phyloP scores from a whole-genome alignment of 2,888 invertebrate species.

The Polietes domitor region DNA sequence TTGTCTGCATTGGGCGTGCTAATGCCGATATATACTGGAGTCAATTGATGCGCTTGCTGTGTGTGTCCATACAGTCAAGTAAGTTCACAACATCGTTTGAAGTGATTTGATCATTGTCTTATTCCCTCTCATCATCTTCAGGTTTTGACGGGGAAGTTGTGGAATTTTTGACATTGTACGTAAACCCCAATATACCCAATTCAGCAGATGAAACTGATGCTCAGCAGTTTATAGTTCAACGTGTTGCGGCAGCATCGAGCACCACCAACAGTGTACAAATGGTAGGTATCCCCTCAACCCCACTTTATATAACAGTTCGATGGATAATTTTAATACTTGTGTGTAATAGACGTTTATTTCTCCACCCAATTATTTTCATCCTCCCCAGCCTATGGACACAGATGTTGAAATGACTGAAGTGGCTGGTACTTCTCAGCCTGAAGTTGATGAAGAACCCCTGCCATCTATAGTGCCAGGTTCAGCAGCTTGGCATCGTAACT shows the following conservation, averaged over 20 bases:
- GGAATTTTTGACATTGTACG: conserved; percentile 73
- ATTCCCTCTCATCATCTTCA: conserved; percentile 53
- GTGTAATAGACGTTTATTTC: conserved; percentile 58
- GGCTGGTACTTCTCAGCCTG: conserved; percentile 65
- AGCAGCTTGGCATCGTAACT: conserved; percentile 84
- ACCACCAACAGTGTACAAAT: conserved; percentile 47
- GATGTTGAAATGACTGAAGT: conserved; percentile 79
- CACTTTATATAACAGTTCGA: not conserved
- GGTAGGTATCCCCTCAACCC: conserved; percentile 28
- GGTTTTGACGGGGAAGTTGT: conserved; percentile 76
- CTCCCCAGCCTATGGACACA: conserved; percentile 81
- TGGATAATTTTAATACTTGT: not conserved
- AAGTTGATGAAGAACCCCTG: conserved; percentile 76
- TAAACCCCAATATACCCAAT: conserved; percentile 73
- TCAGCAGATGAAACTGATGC: conserved; percentile 71
- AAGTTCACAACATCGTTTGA: conserved; percentile 63
- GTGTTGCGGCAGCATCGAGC: conserved; percentile 59
- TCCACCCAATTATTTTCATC: conserved; percentile 58
- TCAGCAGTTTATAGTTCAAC: conserved; percentile 75
- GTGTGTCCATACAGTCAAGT: conserved; percentile 72
- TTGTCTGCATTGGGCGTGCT: conserved; percentile 76
- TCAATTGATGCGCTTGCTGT: conserved; percentile 75
- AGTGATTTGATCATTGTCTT: not conserved
- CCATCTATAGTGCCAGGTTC: conserved; percentile 83
- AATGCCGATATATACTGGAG: conserved; percentile 78